Percentiles rank a stretch among this genome's conserved stretches.
Conservation (phyloP, 2,888 invertebrate genomes). For the Hetaerina titia region DNA sequence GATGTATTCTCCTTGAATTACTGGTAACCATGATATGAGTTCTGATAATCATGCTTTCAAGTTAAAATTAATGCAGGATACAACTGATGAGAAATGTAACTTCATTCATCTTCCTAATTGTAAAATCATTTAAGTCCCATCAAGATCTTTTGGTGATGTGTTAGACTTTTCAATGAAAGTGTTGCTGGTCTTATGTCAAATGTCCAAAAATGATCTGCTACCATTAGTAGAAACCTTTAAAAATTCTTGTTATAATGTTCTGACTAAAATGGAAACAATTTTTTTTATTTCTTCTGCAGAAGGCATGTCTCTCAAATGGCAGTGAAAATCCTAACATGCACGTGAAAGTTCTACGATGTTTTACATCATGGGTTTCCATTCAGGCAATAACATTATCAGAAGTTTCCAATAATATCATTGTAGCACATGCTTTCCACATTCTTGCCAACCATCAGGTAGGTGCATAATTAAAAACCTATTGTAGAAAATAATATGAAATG, state of each 20-base stretch:
- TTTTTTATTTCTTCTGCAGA: constrained; percentile 76
- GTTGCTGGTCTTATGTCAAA: too few species aligned
- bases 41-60: too few species aligned
- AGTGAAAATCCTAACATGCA: constrained; percentile 84
- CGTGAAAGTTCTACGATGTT: constrained; percentile 88
- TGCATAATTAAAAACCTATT: neutral
- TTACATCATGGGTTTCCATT: constrained; percentile 94
- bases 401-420: constrained; percentile 86
- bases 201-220: too few species aligned
- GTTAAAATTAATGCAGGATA: too few species aligned
- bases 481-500: neutral
- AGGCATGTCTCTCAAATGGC: constrained; percentile 85
- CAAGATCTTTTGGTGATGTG: too few species aligned
- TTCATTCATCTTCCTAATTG: too few species aligned
- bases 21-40: too few species aligned
- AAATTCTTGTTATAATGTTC: neutral
- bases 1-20: too few species aligned
- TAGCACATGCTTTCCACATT: constrained; percentile 83
- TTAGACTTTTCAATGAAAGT: too few species aligned
- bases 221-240: neutral
- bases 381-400: constrained; percentile 88
- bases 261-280: neutral
- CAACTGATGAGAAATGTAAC: too few species aligned
- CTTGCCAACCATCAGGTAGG: constrained; percentile 77
- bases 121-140: too few species aligned